Base-by-base conservation (phyloP, 2,113 vertebrate genomes). In the Ctenomys sociabilis region DNA sequence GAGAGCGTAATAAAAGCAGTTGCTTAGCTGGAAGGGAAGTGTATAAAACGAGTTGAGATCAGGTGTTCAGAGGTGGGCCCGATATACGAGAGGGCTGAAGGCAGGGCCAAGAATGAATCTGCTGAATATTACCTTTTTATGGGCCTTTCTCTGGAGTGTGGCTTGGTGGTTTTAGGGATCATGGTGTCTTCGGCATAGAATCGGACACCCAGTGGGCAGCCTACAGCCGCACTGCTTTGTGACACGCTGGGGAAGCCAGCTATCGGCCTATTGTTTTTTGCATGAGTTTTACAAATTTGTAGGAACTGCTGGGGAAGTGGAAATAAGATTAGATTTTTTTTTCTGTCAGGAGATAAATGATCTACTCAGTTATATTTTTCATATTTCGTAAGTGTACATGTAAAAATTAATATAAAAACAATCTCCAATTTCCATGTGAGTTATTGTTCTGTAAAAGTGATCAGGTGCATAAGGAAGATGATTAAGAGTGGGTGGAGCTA, bases 201-300 rank as follows among this genome's bases (percentile, higher is more conserved):
- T 73, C 61, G n/a, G 82, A 85, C 11, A 68, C 64, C 43, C 28
- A 40, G 16, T 24, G 73, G 37, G 52, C 24, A 54, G n/a, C 70
- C 9, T 73, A 37, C 37, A n/a, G 28, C 59, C 77, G 59, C 13
- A 16, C 19, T 63, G 68, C 30, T 8, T 80, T 49, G 40, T 40
- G 49, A 81, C 32, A 35, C 54, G 7, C 80, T 78, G 80, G 26
- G 80, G 87, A 84, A 87, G 64, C 16, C 57, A 87, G n/a, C 77
- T 54, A 54, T 35, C 30, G 61, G n/a, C 52, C 13, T 81, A 21
- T 77, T 83, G 37, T 0, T 63, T 90, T 92, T 72, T 86, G 21
- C 14, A 26, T 84, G 66, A 91, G 16, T 85, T 97, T 87, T 78
- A 83, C 37, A 87, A 95, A 92, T 80, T 52, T 57, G 14, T 43